Conservation (phyloP, 2,113 vertebrate genomes). For the Jacana jacana region DNA sequence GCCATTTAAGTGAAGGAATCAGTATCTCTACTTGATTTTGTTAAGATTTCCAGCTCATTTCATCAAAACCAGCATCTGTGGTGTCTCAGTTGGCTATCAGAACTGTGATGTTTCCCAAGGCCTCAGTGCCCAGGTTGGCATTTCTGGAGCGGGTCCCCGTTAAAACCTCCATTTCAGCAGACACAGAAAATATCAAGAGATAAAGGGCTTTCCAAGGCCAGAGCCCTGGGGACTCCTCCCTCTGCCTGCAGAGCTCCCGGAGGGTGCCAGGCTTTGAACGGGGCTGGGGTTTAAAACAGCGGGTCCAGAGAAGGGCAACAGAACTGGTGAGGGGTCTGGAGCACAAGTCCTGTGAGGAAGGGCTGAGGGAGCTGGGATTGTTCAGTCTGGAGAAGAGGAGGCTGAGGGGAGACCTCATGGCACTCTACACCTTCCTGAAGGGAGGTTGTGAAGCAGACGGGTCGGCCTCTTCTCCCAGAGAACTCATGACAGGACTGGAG, state of each 20-base stretch:
- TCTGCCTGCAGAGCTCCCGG: background rate
- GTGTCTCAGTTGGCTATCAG: background rate
- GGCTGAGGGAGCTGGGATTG: too few species aligned
- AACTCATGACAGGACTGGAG: too few species aligned
- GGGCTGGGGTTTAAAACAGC: background rate
- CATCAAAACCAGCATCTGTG: background rate
- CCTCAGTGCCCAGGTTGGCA: background rate
- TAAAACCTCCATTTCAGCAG: background rate
- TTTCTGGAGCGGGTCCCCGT: background rate
- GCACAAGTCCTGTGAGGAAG: too few species aligned
- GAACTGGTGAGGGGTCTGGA: too few species aligned
- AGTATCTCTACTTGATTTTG: background rate
- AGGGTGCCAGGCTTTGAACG: background rate
- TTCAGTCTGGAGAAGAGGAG: too few species aligned
- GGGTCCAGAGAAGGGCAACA: background rate
- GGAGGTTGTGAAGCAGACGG: too few species aligned
- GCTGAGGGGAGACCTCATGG: too few species aligned
- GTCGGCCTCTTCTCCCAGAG: too few species aligned
- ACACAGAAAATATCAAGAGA: background rate
- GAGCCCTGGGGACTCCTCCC: background rate
- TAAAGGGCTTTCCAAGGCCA: background rate
- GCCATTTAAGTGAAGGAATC: background rate
- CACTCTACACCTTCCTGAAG: too few species aligned
- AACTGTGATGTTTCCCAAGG: background rate
- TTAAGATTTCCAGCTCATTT: background rate